Evolutionary conservation across 2,888 invertebrate genomes (phyloP), one percentile per base, ranked within the genome.

Genomic region (Chouioia cunea): DNA sequence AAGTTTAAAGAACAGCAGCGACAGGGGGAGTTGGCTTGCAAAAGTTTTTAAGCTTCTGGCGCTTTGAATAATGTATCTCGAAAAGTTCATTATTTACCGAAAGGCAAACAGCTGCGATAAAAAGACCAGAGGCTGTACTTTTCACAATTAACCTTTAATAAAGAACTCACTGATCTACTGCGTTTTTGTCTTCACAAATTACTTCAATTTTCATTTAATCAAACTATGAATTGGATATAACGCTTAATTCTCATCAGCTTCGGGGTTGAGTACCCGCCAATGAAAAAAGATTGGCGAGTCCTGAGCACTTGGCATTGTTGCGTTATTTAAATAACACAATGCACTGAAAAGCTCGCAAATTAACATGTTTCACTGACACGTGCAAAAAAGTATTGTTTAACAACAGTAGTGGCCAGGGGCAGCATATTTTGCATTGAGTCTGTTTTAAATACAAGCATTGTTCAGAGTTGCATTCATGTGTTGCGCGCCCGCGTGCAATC

Each of bases 1-100:
- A 16, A n/a, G 56, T 14, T 23, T 14, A 54, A 15, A 54, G 54
- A 23, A 16, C n/a, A n/a, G 10, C 6, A n/a, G 44, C 47, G 44
- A 27, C 59, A 16, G 43, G 22, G 36, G 44, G 8, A 3, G 2
- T 18, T 15, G 2, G 2, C 22, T 54, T 15, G 22, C 48, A 8
- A 16, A 69, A 46, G 23, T 58, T 63, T 57, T 68, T 63, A 63
- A 63, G 50, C 62, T 57, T 6, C 48, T 20, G 15, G 23, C 10
- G 57, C 36, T 69, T 63, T 57, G 50, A 69, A 70, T 64, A 65
- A 64, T 48, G 64, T 36, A 46, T 47, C 58, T 59, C 47, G 59
- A 8, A 64, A 70, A 70, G 46, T 59, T 70, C 27, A 44, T 59
- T 64, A 70, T 59, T 70, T 70, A 70, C 69, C 15, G 36, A 53